Conservation (phyloP, 2,113 vertebrate species). For the Chaetorhynchus papuensis region DNA sequence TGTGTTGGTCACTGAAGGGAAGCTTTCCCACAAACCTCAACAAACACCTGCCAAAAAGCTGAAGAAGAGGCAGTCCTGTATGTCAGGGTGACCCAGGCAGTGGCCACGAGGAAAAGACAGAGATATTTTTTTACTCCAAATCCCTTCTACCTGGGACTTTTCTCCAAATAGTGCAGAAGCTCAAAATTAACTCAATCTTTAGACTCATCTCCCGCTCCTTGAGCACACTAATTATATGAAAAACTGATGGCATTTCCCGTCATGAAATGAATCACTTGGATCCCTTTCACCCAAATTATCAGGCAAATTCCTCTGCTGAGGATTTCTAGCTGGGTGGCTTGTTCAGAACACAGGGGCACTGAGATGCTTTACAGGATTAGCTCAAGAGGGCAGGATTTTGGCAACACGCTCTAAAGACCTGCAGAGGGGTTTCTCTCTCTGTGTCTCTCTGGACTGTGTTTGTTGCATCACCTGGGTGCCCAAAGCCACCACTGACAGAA, state of each 20-base stretch:
- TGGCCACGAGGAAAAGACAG: neutral
- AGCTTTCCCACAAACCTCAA: neutral
- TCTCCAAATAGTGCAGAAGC: neutral
- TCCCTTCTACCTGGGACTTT: neutral
- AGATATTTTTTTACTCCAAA: neutral
- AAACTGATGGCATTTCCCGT: neutral
- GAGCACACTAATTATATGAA: neutral
- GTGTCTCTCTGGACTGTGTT: neutral
- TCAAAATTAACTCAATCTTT: neutral
- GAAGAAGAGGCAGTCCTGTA: neutral
- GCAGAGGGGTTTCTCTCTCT: neutral
- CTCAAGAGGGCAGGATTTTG: neutral
- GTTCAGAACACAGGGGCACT: neutral
- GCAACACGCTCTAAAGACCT: neutral
- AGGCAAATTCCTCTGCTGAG: neutral
- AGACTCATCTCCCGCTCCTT: neutral
- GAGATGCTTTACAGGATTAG: neutral
- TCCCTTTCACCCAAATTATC: neutral
- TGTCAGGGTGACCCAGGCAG: neutral
- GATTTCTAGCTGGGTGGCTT: neutral
- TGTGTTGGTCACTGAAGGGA: neutral
- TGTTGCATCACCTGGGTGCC: neutral
- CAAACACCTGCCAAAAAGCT: neutral
- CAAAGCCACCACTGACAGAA: neutral
- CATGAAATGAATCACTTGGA: neutral